Evolutionary conservation across 1,140 invertebrate species (phyloP).

Genomic region (Ooceraea biroi): DNA sequence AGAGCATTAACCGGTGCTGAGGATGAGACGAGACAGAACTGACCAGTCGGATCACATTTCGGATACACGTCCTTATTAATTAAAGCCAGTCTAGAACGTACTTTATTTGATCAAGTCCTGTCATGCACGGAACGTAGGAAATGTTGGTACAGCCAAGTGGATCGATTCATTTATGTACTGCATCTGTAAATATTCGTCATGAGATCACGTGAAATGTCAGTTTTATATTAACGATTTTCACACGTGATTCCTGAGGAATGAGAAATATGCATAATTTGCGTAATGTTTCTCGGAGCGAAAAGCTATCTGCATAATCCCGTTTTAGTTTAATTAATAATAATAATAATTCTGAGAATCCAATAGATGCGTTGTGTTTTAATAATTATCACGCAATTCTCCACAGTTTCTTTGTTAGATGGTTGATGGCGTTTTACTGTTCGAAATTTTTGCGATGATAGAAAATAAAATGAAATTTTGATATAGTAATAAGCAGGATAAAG

Average conservation of each 20-base stretch:
- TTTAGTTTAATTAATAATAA: too few species aligned
- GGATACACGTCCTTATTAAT: neutral
- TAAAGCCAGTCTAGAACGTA: neutral
- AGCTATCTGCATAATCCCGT: too few species aligned
- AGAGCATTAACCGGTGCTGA: constrained; percentile 9
- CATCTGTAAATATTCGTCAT: neutral
- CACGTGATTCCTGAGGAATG: neutral
- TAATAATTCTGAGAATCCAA: too few species aligned
- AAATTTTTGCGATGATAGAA: too few species aligned
- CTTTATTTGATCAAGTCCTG: neutral
- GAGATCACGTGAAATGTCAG: neutral
- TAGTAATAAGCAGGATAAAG: too few species aligned
- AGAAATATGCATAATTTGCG: neutral
- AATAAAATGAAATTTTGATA: too few species aligned
- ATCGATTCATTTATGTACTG: neutral
- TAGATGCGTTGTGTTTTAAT: too few species aligned
- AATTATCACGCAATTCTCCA: too few species aligned
- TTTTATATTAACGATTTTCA: neutral
- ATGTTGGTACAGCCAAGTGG: neutral
- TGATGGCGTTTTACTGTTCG: too few species aligned
- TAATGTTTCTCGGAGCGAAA: neutral
- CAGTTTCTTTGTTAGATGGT: too few species aligned
- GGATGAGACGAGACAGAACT: neutral
- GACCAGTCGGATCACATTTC: neutral
- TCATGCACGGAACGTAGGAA: neutral